These are phyloP conservation scores for Sorex maritimensis DNA, from an alignment of 2,797 vertebrate genomes.

Conservation along the genomic window DNA sequence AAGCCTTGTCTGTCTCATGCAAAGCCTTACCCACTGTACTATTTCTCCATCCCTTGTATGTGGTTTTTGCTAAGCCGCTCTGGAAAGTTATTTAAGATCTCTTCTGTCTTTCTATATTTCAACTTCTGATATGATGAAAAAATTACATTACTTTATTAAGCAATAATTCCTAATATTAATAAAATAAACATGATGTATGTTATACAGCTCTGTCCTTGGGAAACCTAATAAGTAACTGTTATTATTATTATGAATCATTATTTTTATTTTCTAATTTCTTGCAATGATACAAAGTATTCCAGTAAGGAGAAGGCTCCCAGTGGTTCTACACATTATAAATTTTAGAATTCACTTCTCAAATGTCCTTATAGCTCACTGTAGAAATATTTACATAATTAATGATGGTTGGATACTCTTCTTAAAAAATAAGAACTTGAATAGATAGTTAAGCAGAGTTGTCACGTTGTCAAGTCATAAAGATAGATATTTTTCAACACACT, in stretches of 20 bases:
- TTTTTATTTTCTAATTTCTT: slow-evolving; percentile 5
- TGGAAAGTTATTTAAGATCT: background rate
- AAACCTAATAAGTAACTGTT: background rate
- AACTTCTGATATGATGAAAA: background rate
- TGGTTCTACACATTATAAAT: background rate
- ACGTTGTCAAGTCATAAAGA: background rate
- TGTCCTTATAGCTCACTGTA: background rate
- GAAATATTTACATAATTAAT: background rate
- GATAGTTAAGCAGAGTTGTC: background rate
- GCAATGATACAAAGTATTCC: background rate
- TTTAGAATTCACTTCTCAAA: slow-evolving; percentile 4
- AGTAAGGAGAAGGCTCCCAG: background rate
- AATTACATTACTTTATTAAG: slow-evolving; percentile 1
- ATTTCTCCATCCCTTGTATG: no score
- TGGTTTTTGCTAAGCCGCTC: background rate
- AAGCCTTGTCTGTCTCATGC: no score
- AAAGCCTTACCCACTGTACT: no score
- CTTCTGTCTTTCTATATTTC: background rate
- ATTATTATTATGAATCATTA: slow-evolving; percentile 6
- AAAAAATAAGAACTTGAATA: background rate
- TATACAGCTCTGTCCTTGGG: background rate
- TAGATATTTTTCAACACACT: background rate
- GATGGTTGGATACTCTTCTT: background rate
- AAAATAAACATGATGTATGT: background rate
- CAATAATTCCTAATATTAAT: slow-evolving; percentile 30